Evolutionary conservation across 2,113 vertebrate genomes (phyloP).

Genomic region (Nestor notabilis): DNA sequence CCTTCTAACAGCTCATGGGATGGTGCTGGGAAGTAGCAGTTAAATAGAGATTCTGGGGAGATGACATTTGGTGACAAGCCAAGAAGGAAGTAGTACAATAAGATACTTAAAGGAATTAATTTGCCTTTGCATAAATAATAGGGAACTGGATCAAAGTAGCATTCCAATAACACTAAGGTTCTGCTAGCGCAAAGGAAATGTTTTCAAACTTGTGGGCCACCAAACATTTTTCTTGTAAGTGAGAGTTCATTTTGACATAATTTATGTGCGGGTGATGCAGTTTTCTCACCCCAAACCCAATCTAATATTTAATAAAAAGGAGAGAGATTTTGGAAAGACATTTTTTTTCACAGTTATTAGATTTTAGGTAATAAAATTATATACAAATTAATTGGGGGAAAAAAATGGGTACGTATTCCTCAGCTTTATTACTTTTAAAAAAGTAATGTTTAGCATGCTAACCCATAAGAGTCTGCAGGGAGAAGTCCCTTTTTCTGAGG

Average conservation of each 20-base stretch:
- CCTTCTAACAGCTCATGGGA: neutral
- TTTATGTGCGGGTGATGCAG: neutral
- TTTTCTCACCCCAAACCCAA: neutral
- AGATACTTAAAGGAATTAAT: neutral
- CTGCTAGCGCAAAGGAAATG: neutral
- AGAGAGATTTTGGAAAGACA: neutral
- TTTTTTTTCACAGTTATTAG: neutral
- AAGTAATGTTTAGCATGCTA: neutral
- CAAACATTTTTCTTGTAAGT: neutral
- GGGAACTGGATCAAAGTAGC: neutral
- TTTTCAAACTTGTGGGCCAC: neutral
- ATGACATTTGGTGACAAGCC: neutral
- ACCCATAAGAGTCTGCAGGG: neutral
- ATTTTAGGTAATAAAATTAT: neutral
- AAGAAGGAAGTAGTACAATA: neutral
- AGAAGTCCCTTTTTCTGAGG: neutral
- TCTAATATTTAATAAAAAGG: neutral
- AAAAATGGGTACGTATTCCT: accelerated
- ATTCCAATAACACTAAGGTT: neutral
- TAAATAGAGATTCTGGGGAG: neutral
- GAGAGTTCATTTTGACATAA: neutral
- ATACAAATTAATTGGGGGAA: neutral
- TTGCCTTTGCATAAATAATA: neutral
- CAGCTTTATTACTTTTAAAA: neutral
- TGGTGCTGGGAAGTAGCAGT: neutral